Evolutionary conservation across 2,888 invertebrate species (phyloP), one percentile per base, ranked within the genome.

Genomic region (Drosophila limbata): DNA sequence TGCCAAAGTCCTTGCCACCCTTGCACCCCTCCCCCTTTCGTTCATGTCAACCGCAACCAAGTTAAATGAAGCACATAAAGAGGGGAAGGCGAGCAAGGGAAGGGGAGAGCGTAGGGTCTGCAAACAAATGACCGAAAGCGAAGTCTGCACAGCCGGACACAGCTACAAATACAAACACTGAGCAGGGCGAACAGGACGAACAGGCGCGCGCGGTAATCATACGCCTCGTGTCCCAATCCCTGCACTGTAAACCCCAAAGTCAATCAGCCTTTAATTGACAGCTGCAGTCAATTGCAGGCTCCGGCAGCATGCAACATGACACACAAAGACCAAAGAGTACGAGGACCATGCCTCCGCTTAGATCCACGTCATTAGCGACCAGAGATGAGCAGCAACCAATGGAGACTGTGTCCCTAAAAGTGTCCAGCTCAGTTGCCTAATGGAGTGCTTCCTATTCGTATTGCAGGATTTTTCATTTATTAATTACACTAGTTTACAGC

Each of bases 201-300:
- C 42, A 45, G 19, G 48, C 52, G 59, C 64, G 56, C 64, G 50
- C 74, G 86, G 88, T 88, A 84, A 88, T 86, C 84, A 84, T 84
- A 88, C 86, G 86, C 83, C 80, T 57, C 75, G 77, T 79, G 55
- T 47, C 44, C 52, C 79, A 76, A 76, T 73, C 73, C 73, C 37
- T 67, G 67, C 69, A 50, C 60, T 42, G 57, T 21, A 59, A 60
- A 65, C 73, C 74, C 28, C 25, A 84, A 87, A 89, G 89, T 89
- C 84, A 84, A 87, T 88, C 84, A 87, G 87, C 78, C 78, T 51
- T 71, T 75, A 86, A 84, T 88, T 84, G 84, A 84, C 89, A 88
- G 81, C 68, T 71, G 89, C 89, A 88, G 57, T 80, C 81, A 73
- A 61, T 63, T 64, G 61, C 73, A 69, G 79, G 10, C 64, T 50